Base-by-base conservation (phyloP, 2,113 vertebrate genomes). In the Dolichotis patagonum region DNA sequence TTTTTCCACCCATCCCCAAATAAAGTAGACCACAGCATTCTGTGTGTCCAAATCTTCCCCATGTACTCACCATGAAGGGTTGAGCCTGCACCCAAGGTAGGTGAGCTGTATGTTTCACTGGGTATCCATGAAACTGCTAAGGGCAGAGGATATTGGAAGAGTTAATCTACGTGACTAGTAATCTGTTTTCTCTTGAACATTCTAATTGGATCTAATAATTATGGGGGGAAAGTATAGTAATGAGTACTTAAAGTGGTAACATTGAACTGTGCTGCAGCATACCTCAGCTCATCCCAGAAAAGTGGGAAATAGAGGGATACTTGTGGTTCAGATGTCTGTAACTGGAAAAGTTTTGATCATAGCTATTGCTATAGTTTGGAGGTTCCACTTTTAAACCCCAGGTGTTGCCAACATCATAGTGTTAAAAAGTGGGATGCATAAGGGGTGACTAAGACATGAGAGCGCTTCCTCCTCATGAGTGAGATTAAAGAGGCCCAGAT, bases 41-140 rank as follows among this genome's bases (percentile, higher is more conserved):
- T 20, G 7, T 11, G 32, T 62, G 19, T 5, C 28, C 35, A 28
- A 22, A 17, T 78, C n/a, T 71, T 75, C 24, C 13, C 5, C 20
- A 17, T 1, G 1, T 62, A 92, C 96, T 98, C 77, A 97, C 96
- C 95, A 11, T 86, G 60, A 91, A 91, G 17, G 75, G 91, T 35
- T 6, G 46, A 93, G 24, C 35, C 26, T 85, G 13, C 13, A 1
- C 4, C 46, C 43, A 85, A 85, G 14, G 89, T 8, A 19, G 13
- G 46, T 65, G 85, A 56, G 32, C 38, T 94, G 30, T 84, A 14
- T 1, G 8, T 85, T 71, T 95, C 94, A 78, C 46, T 93, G 43
- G 78, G 81, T 41, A 62, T 58, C 91, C 81, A 35, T 56, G 96
- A 77, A 88, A 65, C 63, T 85, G 87, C 16, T 83, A 78, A 85